Percentiles rank a stretch among this genome's conserved stretches.
phyloP scores from a whole-genome alignment of 2,113 vertebrate genomes.

The Chaenocephalus aceratus region DNA sequence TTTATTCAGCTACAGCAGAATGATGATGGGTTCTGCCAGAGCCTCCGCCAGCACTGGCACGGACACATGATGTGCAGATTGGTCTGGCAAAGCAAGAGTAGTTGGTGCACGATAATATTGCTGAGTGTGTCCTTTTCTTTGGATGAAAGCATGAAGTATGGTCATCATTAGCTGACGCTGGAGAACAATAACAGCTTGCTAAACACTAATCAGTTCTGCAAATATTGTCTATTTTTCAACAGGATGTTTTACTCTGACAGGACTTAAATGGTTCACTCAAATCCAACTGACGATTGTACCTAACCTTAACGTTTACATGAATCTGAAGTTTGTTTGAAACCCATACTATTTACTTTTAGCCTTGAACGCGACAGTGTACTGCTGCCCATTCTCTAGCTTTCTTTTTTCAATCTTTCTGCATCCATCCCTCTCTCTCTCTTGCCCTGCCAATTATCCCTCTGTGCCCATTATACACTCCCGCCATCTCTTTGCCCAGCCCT shows the following conservation, averaged over 20 bases:
- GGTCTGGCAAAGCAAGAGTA: slow-evolving; percentile 4
- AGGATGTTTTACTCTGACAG: background rate
- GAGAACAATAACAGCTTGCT: slow-evolving; percentile 58
- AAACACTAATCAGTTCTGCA: slow-evolving; percentile 50
- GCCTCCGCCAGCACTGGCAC: slow-evolving; percentile 31
- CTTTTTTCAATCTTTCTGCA: background rate
- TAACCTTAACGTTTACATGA: background rate
- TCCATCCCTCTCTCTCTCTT: slow-evolving; percentile 44
- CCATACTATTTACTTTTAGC: background rate
- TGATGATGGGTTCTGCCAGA: slow-evolving; percentile 1
- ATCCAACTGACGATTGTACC: slow-evolving; percentile 7
- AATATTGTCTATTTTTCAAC: slow-evolving; percentile 29
- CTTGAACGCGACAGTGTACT: slow-evolving; percentile 4
- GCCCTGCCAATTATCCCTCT: slow-evolving; percentile 57
- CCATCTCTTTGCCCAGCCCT: slow-evolving; percentile 46
- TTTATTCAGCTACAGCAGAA: background rate
- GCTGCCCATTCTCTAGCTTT: slow-evolving; percentile 37
- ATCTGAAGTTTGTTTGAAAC: slow-evolving; percentile 1
- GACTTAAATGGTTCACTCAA: slow-evolving; percentile 5
- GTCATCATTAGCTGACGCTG: slow-evolving; percentile 45
- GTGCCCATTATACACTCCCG: slow-evolving; percentile 33
- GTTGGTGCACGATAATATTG: slow-evolving; percentile 10
- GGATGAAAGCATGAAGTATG: slow-evolving; percentile 57
- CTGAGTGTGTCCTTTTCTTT: slow-evolving; percentile 27
- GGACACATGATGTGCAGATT: slow-evolving; percentile 11